A percentile compares a stretch with the other conserved stretches of the same genome.
Conservation (phyloP, 2,797 vertebrate genomes). For the Etheostoma nigrum region DNA sequence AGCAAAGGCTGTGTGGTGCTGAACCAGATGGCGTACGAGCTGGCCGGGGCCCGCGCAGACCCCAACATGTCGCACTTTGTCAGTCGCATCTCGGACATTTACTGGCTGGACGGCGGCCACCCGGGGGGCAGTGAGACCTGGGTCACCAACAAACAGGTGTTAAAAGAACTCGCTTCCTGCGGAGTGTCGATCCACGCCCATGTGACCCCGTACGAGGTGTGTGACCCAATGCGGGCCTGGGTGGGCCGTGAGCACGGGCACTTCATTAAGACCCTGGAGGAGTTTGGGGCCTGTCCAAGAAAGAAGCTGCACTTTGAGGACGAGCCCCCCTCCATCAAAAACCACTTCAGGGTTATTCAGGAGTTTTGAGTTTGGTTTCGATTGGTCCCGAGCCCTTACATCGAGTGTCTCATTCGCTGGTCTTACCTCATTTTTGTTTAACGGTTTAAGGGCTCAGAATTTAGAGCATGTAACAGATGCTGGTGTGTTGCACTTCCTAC, state of each 20-base stretch:
- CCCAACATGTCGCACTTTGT: constrained; percentile 86
- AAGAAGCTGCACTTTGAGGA: constrained; percentile 93
- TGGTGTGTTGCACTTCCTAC: constrained; percentile 3
- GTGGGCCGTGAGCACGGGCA: constrained; percentile 93
- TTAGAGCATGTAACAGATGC: constrained; percentile 4
- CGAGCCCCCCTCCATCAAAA: constrained; percentile 91
- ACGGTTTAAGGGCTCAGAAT: constrained; percentile 41
- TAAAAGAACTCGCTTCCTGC: constrained; percentile 89
- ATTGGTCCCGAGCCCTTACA: neutral
- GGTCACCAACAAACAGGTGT: constrained; percentile 90
- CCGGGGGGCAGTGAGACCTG: constrained; percentile 96
- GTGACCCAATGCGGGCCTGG: constrained; percentile 95
- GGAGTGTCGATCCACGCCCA: constrained; percentile 90
- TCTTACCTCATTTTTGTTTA: constrained; percentile 32
- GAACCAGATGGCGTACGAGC: constrained; percentile 95
- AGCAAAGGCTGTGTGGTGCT: constrained; percentile 99
- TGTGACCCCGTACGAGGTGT: constrained; percentile 96
- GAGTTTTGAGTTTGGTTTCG: constrained; percentile 78
- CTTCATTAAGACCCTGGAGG: constrained; percentile 91
- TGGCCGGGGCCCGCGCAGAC: constrained; percentile 89
- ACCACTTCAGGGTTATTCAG: constrained; percentile 96
- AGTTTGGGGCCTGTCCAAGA: constrained; percentile 86
- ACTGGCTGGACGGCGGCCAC: constrained; percentile 98
- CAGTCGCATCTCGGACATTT: constrained; percentile 88
- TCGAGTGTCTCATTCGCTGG: constrained; percentile 24